Conservation (phyloP, 2,113 vertebrate genomes). For the Leptodactylus fuscus region DNA sequence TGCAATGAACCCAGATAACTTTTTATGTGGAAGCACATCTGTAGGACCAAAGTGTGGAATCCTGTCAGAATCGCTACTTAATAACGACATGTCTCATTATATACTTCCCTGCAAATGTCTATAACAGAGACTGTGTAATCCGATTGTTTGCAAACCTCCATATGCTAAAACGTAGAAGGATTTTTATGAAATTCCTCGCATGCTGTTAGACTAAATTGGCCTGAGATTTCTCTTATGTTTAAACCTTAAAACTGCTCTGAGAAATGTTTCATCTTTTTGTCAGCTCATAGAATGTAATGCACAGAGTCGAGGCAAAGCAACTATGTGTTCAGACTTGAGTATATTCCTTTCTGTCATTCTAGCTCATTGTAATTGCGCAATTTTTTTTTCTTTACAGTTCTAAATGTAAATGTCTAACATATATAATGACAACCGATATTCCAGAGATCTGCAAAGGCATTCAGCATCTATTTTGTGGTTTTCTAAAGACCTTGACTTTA, state of each 20-base stretch:
- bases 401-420: neutral
- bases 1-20: too few species aligned
- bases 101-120: conserved; percentile 17
- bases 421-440: conserved; percentile 5
- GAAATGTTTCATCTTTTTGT: neutral
- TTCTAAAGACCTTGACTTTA: neutral
- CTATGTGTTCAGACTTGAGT: neutral
- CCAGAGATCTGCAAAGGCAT: neutral
- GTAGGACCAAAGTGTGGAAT: neutral
- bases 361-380: neutral
- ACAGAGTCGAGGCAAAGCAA: neutral
- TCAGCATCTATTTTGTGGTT: conserved; percentile 2
- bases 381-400: neutral
- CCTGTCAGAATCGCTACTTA: neutral
- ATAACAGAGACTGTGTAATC: conserved; percentile 29
- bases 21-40: conserved; percentile 22
- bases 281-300: conserved; percentile 1
- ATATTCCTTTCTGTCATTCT: neutral
- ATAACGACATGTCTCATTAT: neutral
- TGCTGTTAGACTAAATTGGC: neutral
- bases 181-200: neutral
- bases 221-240: neutral
- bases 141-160: neutral
- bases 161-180: neutral
- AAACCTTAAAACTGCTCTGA: neutral